Evolutionary conservation across 2,888 invertebrate genomes (phyloP), one percentile per base, ranked within the genome.

Genomic region (Cryptus viduatorius): DNA sequence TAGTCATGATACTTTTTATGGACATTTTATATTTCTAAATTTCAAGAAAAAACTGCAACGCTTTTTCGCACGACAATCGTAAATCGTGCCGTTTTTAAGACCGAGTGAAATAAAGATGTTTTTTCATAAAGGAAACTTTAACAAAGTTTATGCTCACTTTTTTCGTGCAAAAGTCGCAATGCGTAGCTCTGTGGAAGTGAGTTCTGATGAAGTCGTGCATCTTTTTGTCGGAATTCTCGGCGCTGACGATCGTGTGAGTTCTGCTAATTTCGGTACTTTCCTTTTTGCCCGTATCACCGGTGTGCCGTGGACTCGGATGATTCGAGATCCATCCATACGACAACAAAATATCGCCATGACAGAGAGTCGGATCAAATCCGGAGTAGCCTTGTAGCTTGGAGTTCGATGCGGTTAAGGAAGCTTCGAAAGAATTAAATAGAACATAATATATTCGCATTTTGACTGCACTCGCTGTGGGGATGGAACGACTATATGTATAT

Each of bases 161-260:
- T 92, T 98, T 98, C 83, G 97, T 97, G 94, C 98, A 98, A 93
- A 98, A 98, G 93, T 98, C 97, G 92, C 98, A 98, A 92, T 97
- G 97, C 3, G 98, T 98, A 0, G 97, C 97, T 79, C 97, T 95
- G 91, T 97, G 96, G 92, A 98, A 98, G 93, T 98, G 98, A 1
- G 98, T 98, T 77, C 98, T 95, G 78, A 98, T 95, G 91, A 98
- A 98, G 93, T 97, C 97, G 91, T 97, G 97, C 67, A 90, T 89
- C 75, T 93, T 94, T 79, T 91, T 93, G 53, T 92, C 93, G 3
- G 65, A 83, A 24, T 69, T 87, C 76, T 93, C 93, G 29, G 89
- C 89, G 29, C 44, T 89, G 75, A 88, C 75, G 44, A 85, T 86
- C 31, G 90, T 88, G 69, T 90, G 91, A 37, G 87, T 84, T 87